Base-by-base conservation (phyloP, 1,140 invertebrate species). In the Drosophila orena region DNA sequence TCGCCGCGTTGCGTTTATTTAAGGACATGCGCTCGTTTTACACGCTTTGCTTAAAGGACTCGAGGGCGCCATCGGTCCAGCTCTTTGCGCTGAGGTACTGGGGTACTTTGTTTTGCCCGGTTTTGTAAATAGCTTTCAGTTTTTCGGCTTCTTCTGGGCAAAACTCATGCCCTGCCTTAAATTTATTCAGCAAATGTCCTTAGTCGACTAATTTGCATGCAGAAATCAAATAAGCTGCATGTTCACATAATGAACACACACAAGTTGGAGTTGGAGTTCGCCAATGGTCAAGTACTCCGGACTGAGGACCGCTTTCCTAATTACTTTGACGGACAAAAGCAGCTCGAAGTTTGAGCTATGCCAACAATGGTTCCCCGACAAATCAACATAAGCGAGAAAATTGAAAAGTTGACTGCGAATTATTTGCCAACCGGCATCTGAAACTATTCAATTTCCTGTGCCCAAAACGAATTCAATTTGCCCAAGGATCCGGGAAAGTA, bases 321-420 rank as follows among this genome's bases (percentile, higher is more conserved):
- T 91, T 91, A 91, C 83, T 83, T 91, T 91, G 88, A 91, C 70
- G 88, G 75, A 91, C 88, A 91, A 91, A 88, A 77, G 77, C 64
- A 44, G 59, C 69, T 65, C 37, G 57, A 70, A 66, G 85, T 71
- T 83, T 77, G 76, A 73, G 79, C 69, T 70, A 80, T 47, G 84
- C 77, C 89, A 89, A 89, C 80, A 84, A 84, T 80, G 79, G 79
- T 30, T 30, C 49, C 12, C 49, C 12, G 64, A 64, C 77, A 79
- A 79, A 77, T 59, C 79, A 81, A 86, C 81, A 86, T 53, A 75
- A 75, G 72, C 65, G 84, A 72, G 79, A 79, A 89, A 89, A 89
- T 89, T 77, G 77, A 65, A 90, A 86, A 80, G 68, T 86, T 76
- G 58, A 49, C 50, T 49, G 49, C 49, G 53, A 76, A 79, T 79